Evolutionary conservation across 2,797 vertebrate genomes (phyloP), one percentile per base, ranked within the genome.

Genomic region (Pitangus sulphuratus): DNA sequence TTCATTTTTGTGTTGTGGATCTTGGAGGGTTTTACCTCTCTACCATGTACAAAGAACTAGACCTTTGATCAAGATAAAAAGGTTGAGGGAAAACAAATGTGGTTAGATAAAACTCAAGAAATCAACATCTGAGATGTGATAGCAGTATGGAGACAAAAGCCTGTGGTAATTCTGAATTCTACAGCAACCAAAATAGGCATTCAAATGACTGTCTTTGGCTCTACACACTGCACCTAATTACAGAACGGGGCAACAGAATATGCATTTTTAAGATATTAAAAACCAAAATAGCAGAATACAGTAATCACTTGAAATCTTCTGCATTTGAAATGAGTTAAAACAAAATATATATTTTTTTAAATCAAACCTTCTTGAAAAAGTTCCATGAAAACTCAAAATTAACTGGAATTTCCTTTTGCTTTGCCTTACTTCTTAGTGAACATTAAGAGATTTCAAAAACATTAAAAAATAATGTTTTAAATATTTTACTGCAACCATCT

Each of bases 71-170:
- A 74, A 57, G 24, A 17, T 61, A 74, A 60, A 58, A 81, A 28
- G 28, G 6, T 11, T 51, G 15, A 13, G 30, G 51, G 14, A 35
- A 89, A 92, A 61, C 40, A 62, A 94, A 68, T 53, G 25, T 5
- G 4, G 21, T 51, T 64, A 71, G 30, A 12, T 50, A 90, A 50
- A 24, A 66, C 53, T 90, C 33, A 50, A 65, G 24, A 48, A 53
- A 87, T 37, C 48, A 90, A 77, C 58, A 84, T 13, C 15, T 66
- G 25, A 35, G 30, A 30, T 9, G 13, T 8, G 68, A 72, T 5
- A 92, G 19, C 25, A 76, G 54, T 48, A 50, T 18, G 35, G 56
- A 92, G 35, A 82, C 62, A 92, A 82, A 93, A 72, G 31, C 6
- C 35, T 33, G 21, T 17, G 12, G 31, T 26, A 50, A 33, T 62